Evolutionary conservation across 2,888 invertebrate genomes (phyloP).

Genomic region (Mythimna pallens): DNA sequence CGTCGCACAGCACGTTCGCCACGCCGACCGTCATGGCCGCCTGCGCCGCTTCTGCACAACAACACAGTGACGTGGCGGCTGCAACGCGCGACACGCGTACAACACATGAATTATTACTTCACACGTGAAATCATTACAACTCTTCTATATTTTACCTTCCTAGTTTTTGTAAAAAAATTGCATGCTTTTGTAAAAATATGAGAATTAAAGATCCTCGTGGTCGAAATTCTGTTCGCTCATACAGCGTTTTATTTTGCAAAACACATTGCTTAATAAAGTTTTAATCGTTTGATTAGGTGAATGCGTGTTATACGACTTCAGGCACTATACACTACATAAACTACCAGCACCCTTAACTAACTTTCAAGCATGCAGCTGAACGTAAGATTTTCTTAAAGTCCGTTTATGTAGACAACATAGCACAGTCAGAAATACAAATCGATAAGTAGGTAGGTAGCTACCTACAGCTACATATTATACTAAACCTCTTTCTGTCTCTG

Average conservation of each 20-base stretch:
- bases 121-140: conserved; percentile 30
- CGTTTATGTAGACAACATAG: background rate
- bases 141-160: conserved; percentile 5
- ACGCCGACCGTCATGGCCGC: conserved; percentile 93
- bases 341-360: background rate
- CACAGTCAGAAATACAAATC: background rate
- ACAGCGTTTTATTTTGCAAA: background rate
- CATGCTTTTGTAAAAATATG: background rate
- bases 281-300: background rate
- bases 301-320: background rate
- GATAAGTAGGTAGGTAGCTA: background rate
- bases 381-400: no score
- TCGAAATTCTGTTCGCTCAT: background rate
- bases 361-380: no score
- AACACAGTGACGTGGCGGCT: conserved; percentile 82
- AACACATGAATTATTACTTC: conserved; percentile 43
- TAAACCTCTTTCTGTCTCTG: conserved; percentile 33
- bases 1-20: conserved; percentile 92
- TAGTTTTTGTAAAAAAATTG: background rate
- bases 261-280: background rate
- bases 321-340: background rate
- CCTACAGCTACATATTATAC: background rate
- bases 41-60: conserved; percentile 91
- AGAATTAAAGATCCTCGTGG: background rate
- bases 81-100: conserved; percentile 73